A percentile compares a stretch with the other conserved stretches of the same genome.
These are phyloP conservation scores for Entosphenus tridentatus DNA, from an alignment of 2,113 vertebrate genomes.

Conservation along the genomic window DNA sequence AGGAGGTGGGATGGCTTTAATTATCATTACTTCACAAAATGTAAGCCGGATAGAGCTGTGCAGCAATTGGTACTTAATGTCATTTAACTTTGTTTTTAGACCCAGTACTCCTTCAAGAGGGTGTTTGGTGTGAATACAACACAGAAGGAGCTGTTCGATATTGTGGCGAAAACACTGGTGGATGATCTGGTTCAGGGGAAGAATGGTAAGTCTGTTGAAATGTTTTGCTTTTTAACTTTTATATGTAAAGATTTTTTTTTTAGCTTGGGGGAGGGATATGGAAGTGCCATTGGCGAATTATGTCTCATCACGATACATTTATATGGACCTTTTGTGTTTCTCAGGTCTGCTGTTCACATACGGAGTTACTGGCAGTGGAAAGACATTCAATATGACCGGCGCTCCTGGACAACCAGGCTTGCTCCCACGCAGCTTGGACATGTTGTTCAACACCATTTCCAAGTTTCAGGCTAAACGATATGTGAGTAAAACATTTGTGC, in stretches of 20 bases:
- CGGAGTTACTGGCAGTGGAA: conserved; percentile 84
- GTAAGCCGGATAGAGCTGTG: not conserved
- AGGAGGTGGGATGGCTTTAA: conserved; percentile 34
- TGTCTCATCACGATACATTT: not conserved
- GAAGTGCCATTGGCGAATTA: not conserved
- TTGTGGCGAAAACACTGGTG: conserved; percentile 57
- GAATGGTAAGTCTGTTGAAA: conserved; percentile 34
- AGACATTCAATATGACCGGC: conserved; percentile 83
- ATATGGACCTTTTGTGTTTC: conserved; percentile 2
- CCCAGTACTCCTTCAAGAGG: conserved; percentile 71
- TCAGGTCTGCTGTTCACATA: conserved; percentile 83
- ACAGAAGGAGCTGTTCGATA: conserved; percentile 60
- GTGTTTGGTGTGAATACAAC: conserved; percentile 46
- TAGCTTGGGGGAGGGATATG: not conserved
- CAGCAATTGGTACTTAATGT: not conserved
- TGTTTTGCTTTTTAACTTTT: not conserved
- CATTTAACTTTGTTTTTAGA: conserved; percentile 24
- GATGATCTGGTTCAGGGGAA: conserved; percentile 66
- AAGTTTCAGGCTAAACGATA: conserved; percentile 70
- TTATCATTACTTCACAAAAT: too few species aligned
- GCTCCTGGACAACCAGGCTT: conserved; percentile 66
- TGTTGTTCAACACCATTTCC: conserved; percentile 80
- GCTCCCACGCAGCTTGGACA: conserved; percentile 61
- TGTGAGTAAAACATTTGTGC: conserved; percentile 22
- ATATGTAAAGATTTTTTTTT: too few species aligned